Evolutionary conservation across 1,140 invertebrate species (phyloP).

Genomic region (Drosophila ogumai): DNA sequence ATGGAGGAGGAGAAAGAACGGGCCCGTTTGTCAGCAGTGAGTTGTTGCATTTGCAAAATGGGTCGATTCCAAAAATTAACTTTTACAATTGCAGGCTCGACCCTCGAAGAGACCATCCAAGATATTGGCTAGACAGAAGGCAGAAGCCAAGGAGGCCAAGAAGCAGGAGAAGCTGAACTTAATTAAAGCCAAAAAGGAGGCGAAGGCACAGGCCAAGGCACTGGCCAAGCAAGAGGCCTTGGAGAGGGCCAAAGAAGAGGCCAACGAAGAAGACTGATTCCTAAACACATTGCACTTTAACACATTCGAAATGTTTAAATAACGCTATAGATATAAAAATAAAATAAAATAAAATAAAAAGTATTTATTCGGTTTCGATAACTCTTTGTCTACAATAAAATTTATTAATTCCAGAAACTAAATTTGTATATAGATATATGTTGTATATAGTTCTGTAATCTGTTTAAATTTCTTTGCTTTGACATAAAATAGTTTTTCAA

Average conservation of each 20-base stretch:
- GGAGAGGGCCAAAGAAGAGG: constrained; percentile 8
- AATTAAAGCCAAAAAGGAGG: constrained; percentile 1
- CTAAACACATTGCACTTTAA: neutral
- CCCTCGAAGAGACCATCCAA: constrained; percentile 18
- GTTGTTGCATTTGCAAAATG: no score
- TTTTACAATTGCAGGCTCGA: neutral
- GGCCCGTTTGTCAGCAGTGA: constrained; percentile 10
- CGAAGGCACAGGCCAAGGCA: neutral
- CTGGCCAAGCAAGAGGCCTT: constrained; percentile 6
- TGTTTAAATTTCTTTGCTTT: constrained; percentile 47
- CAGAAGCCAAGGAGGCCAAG: constrained; percentile 2
- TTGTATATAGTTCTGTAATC: constrained; percentile 70
- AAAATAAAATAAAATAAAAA: constrained; percentile 1
- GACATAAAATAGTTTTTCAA: constrained; percentile 67
- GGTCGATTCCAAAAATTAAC: no score
- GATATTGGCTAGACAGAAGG: constrained; percentile 5
- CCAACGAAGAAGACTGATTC: neutral
- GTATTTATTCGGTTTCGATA: constrained; percentile 26
- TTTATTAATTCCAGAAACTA: constrained; percentile 83
- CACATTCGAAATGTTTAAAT: neutral
- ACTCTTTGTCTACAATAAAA: constrained; percentile 75
- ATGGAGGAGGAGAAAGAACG: constrained; percentile 1
- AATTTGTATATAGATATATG: constrained; percentile 80
- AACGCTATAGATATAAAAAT: neutral
- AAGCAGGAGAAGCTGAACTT: neutral